A percentile compares a stretch with the other conserved stretches of the same genome.
phyloP scores from a whole-genome alignment of 2,797 vertebrate genomes.

The Etheostoma perlongum region DNA sequence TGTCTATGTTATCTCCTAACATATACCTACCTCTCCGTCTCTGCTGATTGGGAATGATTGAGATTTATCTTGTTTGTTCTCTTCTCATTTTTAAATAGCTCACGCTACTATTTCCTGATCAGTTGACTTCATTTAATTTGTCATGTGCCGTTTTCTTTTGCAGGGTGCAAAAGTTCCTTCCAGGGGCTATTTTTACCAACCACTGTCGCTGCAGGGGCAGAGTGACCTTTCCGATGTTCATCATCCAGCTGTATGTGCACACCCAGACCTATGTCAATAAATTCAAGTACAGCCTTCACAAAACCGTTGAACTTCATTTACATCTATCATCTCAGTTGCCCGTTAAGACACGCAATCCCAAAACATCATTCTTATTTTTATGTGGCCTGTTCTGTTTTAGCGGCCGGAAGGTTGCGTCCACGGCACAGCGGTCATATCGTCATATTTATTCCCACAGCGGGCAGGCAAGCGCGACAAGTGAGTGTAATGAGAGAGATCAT shows the following conservation, averaged over 20 bases:
- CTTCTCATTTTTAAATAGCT: no score
- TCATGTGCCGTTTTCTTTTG: no score
- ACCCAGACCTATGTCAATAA: conserved; percentile 31
- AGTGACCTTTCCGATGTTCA: conserved; percentile 6
- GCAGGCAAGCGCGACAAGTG: conserved; percentile 34
- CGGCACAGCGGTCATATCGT: conserved; percentile 14
- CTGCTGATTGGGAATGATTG: no score
- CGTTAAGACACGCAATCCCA: conserved; percentile 21
- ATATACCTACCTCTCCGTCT: no score
- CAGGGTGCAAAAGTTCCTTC: no score
- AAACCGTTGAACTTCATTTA: conserved; percentile 7
- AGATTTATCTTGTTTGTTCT: no score
- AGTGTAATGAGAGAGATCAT: conserved; percentile 57
- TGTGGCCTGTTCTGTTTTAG: neutral
- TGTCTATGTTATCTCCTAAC: no score
- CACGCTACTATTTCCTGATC: no score
- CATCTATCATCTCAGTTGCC: conserved; percentile 32
- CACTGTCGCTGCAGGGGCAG: neutral
- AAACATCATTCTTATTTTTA: conserved; percentile 34
- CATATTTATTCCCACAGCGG: conserved; percentile 39
- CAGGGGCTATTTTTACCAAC: no score
- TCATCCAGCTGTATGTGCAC: conserved; percentile 21
- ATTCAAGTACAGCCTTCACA: conserved; percentile 27
- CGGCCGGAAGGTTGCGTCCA: conserved; percentile 5
- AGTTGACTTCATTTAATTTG: no score